Base-by-base conservation (phyloP, 1,140 invertebrate genomes). In the Diuraphis noxia region DNA sequence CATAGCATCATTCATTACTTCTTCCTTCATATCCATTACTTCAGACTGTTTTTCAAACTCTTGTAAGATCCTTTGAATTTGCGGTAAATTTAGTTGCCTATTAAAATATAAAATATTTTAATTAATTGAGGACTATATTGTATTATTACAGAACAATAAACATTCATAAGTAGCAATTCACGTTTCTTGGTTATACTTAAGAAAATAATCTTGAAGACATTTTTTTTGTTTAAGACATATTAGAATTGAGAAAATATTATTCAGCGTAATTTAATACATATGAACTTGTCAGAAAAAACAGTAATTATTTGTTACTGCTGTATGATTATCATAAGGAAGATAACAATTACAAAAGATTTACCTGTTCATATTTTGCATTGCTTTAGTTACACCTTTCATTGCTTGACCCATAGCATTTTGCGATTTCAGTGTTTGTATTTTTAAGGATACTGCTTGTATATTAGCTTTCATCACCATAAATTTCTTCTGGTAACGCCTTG, bases 1-100 rank as follows among this genome's bases (percentile, higher is more conserved):
- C 93, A 99, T 99, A 17, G 98, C 99, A 94, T 99, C 99, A 94
- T 98, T 99, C 96, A 99, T 99, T 95, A 99, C 99, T 95, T 99
- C 99, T 94, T 99, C 99, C 94, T 99, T 99, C 99, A 99, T 99
- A 94, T 99, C 99, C 99, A 99, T 99, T 92, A 99, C 99, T 95
- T 99, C 99, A 0, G 98, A 98, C 93, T 99, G 99, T 93, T 99
- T 99, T 94, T 99, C 99, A 95, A 99, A 99, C 93, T 99, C 99
- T 95, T 98, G 97, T 93, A 99, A 96, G 93, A 99, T 99, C 94
- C 98, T 98, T 94, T 99, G 99, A 93, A 99, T 99, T 95, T 99
- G 98, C 40, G 99, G 99, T 93, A 99, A 95, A 95, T 99, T 99
- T 93, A 99, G 94, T 95, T 99, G 97, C 81, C 97, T 96, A 56